A percentile compares a stretch with the other conserved stretches of the same genome.
phyloP scores from a whole-genome alignment of 1,140 invertebrate species.

The Drosophila bocki region DNA sequence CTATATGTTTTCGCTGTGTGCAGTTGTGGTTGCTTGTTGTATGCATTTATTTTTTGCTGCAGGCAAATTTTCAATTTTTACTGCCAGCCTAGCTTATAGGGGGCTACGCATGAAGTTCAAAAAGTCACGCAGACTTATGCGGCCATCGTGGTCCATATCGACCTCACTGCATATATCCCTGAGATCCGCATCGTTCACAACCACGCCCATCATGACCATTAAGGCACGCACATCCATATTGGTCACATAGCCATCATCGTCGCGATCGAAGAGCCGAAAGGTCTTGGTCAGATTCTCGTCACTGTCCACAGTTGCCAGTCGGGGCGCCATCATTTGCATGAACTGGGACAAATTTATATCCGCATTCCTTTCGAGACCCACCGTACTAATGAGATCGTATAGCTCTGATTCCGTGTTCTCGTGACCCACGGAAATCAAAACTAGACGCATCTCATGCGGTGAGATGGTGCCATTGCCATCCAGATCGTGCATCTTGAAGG shows the following conservation, averaged over 20 bases:
- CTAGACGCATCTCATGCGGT: slow-evolving; percentile 18
- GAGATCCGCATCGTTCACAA: slow-evolving; percentile 31
- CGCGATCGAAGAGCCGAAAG: slow-evolving; percentile 42
- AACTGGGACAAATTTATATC: slow-evolving; percentile 12
- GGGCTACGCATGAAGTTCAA: slow-evolving; percentile 34
- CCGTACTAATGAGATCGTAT: slow-evolving; percentile 37
- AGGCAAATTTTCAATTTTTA: slow-evolving; percentile 58
- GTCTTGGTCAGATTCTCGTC: slow-evolving; percentile 21
- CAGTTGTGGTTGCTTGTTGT: not conserved
- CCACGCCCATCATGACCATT: slow-evolving; percentile 32
- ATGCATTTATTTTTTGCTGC: slow-evolving; percentile 23
- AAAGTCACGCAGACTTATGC: slow-evolving; percentile 40
- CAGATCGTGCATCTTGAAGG: slow-evolving; percentile 34
- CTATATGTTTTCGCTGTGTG: not conserved
- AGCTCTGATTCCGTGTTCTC: slow-evolving; percentile 57
- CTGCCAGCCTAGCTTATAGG: slow-evolving; percentile 24
- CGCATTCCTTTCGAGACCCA: not conserved
- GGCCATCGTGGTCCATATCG: slow-evolving; percentile 8
- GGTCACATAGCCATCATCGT: slow-evolving; percentile 22
- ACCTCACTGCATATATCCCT: slow-evolving; percentile 24
- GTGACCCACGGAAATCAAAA: slow-evolving; percentile 26
- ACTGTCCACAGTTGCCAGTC: slow-evolving; percentile 21
- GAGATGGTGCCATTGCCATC: slow-evolving; percentile 24
- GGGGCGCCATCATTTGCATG: slow-evolving; percentile 18
- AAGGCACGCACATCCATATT: slow-evolving; percentile 35